Base-by-base conservation (phyloP, 37 sponge, comb jelly and placozoan genomes). In the Oopsacas minuta region DNA sequence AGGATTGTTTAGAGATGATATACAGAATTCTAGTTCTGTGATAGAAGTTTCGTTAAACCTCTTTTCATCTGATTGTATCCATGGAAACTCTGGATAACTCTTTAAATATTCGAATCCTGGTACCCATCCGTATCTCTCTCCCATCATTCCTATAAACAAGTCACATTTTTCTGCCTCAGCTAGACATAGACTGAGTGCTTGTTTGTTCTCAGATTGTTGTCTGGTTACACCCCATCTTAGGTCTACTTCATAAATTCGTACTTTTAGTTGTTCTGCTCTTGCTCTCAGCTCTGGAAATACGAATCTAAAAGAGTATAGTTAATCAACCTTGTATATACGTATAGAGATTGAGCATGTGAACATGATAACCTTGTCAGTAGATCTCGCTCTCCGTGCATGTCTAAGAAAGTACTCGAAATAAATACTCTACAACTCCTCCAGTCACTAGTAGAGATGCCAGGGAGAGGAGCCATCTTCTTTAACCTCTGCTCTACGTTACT, bases 181-280 rank as follows among this genome's bases (percentile, higher is more conserved):
- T 30, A 99, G 90, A 81, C 99, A 99, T 1, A 95, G 91, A 52
- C 92, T 92, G 39, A 99, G 53, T 22, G 91, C 90, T 82, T 87
- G 89, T 39, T 92, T 89, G 83, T 89, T 89, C 35, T 87, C 81
- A 10, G 90, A 82, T 28, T 95, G 96, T 38, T 90, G 86, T 83
- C 95, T 94, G 17, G 95, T 99, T n/a, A 99, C 91, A 36, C 99
- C 99, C 99, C 99, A 99, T 0, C 99, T 88, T 35, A 99, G 89
- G 84, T 99, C 99, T 36, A 95, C 91, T 82, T 99, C 99, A 82
- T 92, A 93, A 36, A 99, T 37, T 32, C 88, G 91, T 83, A 95
- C 84, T 39, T 88, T 82, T 8, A 53, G 84, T 22, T 83, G 32
- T 39, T 88, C 89, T 30, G 91, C 92, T 25, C 94, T 75, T 30